Conservation (phyloP, 1,140 invertebrate species). For the Parasteatoda tepidariorum region DNA sequence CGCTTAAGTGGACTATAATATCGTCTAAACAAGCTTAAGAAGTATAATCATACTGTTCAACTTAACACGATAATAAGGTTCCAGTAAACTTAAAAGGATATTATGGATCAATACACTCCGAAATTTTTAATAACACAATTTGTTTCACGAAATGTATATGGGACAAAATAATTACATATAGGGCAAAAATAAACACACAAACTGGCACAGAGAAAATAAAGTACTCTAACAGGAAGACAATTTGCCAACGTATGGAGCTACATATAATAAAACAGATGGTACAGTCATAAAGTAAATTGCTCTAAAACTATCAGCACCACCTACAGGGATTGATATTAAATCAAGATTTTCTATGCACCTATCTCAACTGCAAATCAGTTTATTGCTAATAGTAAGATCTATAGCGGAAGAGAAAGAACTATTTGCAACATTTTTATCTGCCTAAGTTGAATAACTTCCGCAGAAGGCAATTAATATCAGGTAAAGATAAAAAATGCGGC, state of each 20-base stretch:
- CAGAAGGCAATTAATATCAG: constrained; percentile 4
- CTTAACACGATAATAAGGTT: too few species aligned
- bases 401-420: too few species aligned
- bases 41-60: too few species aligned
- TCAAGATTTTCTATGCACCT: neutral
- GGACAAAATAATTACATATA: neutral
- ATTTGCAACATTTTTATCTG: constrained; percentile 20
- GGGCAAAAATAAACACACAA: neutral
- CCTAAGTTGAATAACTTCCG: constrained; percentile 4
- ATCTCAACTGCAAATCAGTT: neutral
- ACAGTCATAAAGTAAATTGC: neutral
- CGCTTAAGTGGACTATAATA: too few species aligned
- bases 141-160: neutral
- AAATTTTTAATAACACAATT: too few species aligned
- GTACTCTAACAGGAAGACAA: neutral
- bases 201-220: too few species aligned
- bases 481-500: neutral
- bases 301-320: neutral
- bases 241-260: neutral
- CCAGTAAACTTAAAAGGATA: too few species aligned
- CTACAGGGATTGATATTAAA: neutral
- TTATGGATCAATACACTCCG: too few species aligned
- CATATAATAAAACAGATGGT: neutral
- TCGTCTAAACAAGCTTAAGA: too few species aligned
- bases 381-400: too few species aligned